These are phyloP conservation scores for Maylandia zebra DNA, from an alignment of 2,113 vertebrate genomes.

Conservation along the genomic window DNA sequence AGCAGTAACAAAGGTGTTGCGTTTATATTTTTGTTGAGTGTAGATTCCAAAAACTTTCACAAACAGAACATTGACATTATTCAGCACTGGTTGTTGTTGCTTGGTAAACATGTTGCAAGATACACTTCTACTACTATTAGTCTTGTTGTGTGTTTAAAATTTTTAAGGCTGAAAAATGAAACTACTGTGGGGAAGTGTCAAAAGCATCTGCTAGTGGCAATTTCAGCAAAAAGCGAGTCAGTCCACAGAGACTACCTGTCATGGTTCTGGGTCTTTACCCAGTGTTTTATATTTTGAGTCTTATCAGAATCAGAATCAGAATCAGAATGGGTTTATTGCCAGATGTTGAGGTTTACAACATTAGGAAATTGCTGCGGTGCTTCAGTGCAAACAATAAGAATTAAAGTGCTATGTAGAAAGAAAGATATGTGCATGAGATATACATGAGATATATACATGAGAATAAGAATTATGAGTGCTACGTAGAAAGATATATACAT, in stretches of 20 bases:
- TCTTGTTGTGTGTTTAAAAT: background rate
- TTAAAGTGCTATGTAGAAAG: no score
- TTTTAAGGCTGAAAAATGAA: background rate
- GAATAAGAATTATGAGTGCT: no score
- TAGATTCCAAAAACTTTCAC: background rate
- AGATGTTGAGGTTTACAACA: no score
- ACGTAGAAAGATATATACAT: no score
- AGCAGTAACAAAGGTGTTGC: no score
- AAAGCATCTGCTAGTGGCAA: background rate
- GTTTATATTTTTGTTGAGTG: no score
- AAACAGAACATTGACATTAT: background rate
- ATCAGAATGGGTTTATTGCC: no score
- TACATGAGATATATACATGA: no score
- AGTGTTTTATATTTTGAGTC: background rate
- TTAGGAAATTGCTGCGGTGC: no score
- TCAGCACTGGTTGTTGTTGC: background rate
- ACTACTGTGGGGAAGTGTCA: background rate
- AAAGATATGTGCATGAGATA: no score
- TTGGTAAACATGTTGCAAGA: background rate
- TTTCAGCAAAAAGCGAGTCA: background rate
- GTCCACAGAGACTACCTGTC: background rate
- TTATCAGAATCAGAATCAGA: background rate
- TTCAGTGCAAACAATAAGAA: no score
- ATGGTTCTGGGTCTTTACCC: background rate
- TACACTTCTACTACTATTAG: background rate